Evolutionary conservation across 2,888 invertebrate genomes (phyloP), one percentile per base, ranked within the genome.

Genomic region (Listrodromus nycthemerus): DNA sequence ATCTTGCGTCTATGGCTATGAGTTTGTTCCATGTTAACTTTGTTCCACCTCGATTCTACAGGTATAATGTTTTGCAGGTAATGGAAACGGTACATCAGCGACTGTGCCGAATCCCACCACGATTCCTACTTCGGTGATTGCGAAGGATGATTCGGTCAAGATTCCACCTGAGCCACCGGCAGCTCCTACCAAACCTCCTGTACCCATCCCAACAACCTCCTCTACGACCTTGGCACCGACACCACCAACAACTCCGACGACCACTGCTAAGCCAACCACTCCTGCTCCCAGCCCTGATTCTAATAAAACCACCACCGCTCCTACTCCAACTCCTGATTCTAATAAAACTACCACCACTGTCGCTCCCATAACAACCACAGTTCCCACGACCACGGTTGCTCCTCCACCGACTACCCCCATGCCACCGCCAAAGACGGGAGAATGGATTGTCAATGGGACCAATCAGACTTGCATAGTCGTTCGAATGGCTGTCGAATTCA

Each of bases 401-500:
- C 85, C 92, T 24, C 87, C 93, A 1, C 90, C 92, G 48, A 86
- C 93, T 19, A 85, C 92, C 1, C 89, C 91, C 1, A 87, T 87
- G 50, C 89, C 90, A 10, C 88, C 91, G 33, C 94, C 94, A 8
- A 87, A 88, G 61, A 90, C 92, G 67, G 95, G 94, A 55, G 94
- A 91, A 82, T 96, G 96, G 95, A 85, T 86, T 30, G 92, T 94
- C 5, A 92, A 91, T 70, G 91, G 88, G 67, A 90, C 92, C 16
- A 95, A 95, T 88, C 90, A 94, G 0, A 95, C 95, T 6, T 97
- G 97, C 89, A 95, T 97, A 33, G 90, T 96, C 69, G 92, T 96
- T 7, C 94, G 95, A 92, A 95, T 97, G 94, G 96, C 96, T 0
- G 94, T 95, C 5, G 95, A 95, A 90, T 92, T 97, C 78, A 95